phyloP scores from a whole-genome alignment of 1,140 invertebrate genomes.

The Sminthurinus signatus region DNA sequence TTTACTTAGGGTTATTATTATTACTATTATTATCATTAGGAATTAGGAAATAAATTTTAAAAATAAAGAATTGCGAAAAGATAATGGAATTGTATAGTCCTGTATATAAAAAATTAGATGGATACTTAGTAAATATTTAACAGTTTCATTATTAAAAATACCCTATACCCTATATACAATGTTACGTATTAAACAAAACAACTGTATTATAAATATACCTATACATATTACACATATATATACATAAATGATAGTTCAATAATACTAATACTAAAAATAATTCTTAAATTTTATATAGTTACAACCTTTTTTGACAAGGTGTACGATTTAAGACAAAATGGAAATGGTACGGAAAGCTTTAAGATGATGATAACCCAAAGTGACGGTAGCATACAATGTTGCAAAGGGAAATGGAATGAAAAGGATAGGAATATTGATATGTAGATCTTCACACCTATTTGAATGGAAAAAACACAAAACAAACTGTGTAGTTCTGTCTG shows the following conservation, averaged over 20 bases:
- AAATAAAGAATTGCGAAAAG: constrained; percentile 3
- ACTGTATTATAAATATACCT: neutral
- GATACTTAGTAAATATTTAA: neutral
- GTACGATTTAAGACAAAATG: neutral
- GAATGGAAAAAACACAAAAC: no score
- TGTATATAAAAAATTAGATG: neutral
- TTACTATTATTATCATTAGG: neutral
- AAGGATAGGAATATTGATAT: neutral
- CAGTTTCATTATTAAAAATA: neutral
- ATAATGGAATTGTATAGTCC: constrained; percentile 1
- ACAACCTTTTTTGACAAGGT: no score
- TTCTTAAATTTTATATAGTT: no score
- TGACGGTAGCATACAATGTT: neutral
- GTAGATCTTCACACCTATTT: neutral
- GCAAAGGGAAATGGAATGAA: constrained; percentile 9
- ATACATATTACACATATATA: no score
- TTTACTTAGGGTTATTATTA: neutral
- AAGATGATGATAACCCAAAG: neutral
- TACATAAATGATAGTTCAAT: neutral
- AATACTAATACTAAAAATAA: neutral
- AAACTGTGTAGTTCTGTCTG: no score
- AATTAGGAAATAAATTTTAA: no score
- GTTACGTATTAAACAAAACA: neutral
- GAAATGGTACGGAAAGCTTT: constrained; percentile 15
- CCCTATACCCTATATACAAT: no score